phyloP scores from a whole-genome alignment of 2,797 vertebrate genomes.

The Silurus aristotelis region DNA sequence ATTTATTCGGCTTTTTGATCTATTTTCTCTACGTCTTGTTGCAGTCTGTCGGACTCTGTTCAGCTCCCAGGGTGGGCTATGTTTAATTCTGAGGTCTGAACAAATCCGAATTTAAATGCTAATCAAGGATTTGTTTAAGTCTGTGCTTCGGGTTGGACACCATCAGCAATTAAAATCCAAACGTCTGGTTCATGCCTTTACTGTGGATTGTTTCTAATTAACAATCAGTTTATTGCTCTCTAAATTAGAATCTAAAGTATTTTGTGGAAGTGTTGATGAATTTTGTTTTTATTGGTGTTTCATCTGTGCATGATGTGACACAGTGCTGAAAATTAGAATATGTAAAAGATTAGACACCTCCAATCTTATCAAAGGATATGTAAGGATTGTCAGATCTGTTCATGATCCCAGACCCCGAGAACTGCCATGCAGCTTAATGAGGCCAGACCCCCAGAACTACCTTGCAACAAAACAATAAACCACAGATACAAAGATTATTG shows the following conservation, averaged over 20 bases:
- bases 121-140: background rate
- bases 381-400: too few species aligned
- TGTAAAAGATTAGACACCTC: background rate
- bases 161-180: background rate
- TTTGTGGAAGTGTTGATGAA: background rate
- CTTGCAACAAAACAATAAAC: too few species aligned
- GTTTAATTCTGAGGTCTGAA: background rate
- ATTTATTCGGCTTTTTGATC: constrained; percentile 8
- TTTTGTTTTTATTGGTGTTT: background rate
- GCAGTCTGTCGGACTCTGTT: background rate
- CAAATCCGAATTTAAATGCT: background rate
- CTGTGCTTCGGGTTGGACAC: background rate
- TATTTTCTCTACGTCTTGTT: background rate
- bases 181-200: background rate
- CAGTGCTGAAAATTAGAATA: background rate
- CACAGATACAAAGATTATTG: background rate
- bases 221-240: background rate
- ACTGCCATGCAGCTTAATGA: too few species aligned
- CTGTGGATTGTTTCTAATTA: background rate
- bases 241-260: background rate
- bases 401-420: too few species aligned
- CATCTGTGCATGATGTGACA: background rate
- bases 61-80: background rate
- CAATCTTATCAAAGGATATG: background rate
- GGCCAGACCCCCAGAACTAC: too few species aligned